Percentiles rank a stretch among this genome's conserved stretches.
These are phyloP conservation scores for Adelphocoris suturalis DNA, from an alignment of 2,888 invertebrate species.

Conservation along the genomic window DNA sequence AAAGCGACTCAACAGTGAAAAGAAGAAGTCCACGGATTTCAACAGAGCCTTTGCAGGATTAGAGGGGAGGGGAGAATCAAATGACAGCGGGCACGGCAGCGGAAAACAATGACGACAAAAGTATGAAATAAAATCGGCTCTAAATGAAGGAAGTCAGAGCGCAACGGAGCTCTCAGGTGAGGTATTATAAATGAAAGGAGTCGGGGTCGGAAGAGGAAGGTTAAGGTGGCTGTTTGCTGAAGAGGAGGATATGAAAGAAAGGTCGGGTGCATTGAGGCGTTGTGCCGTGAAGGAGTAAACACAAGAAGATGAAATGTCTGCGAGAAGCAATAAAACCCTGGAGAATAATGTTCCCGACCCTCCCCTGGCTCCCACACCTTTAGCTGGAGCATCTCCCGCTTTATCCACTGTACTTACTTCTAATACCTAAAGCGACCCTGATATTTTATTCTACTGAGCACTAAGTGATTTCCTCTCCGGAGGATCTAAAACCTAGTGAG, in stretches of 20 bases:
- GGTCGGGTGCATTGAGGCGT: conserved; percentile 66
- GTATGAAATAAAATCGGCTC: conserved; percentile 39
- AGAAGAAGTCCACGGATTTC: not conserved
- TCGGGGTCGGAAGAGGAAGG: conserved; percentile 9
- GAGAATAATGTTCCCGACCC: conserved; percentile 59
- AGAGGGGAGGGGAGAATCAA: not conserved
- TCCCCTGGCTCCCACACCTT: conserved; percentile 19
- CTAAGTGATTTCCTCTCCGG: conserved; percentile 23
- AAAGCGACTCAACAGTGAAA: not conserved
- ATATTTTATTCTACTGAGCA: conserved; percentile 56
- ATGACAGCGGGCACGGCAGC: not conserved
- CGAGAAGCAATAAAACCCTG: conserved; percentile 70
- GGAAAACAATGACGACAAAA: conserved; percentile 31
- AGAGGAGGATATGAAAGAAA: conserved; percentile 70
- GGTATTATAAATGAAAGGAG: conserved; percentile 43
- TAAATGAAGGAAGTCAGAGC: conserved; percentile 40
- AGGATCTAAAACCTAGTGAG: not conserved
- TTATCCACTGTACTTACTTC: conserved; percentile 58
- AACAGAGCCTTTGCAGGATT: not conserved
- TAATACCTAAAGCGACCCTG: conserved; percentile 61
- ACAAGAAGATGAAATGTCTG: conserved; percentile 71
- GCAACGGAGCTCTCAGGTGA: conserved; percentile 35
- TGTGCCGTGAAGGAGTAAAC: conserved; percentile 71
- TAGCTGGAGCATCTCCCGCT: conserved; percentile 38
- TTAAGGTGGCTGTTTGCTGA: conserved; percentile 48